Conservation (phyloP, 2,113 vertebrate genomes). For the Myrmecophaga tridactyla region DNA sequence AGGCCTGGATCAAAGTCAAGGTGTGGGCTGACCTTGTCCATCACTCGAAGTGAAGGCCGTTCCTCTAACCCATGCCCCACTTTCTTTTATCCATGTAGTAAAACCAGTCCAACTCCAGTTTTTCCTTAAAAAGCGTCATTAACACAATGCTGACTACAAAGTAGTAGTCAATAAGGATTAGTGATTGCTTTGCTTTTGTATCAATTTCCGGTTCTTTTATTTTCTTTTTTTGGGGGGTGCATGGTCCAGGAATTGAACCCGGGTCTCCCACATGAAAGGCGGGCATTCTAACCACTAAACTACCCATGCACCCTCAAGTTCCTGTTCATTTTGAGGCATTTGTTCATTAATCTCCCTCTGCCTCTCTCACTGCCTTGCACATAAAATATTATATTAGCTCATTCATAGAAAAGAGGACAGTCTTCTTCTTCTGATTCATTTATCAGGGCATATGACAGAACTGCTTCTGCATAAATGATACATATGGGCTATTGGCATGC, state of each 20-base stretch:
- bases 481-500: neutral
- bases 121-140: neutral
- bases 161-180: neutral
- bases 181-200: neutral
- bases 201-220: neutral
- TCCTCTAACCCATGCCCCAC: rapidly evolving
- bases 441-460: neutral
- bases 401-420: neutral
- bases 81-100: neutral
- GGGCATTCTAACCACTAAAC: too few species aligned
- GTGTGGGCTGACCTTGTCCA: rapidly evolving
- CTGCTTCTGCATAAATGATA: neutral
- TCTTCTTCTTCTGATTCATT: neutral
- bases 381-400: neutral
- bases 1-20: neutral
- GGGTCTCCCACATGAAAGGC: too few species aligned
- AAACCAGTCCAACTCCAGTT: neutral
- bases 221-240: too few species aligned
- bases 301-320: too few species aligned
- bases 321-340: neutral
- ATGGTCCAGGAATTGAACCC: too few species aligned
- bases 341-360: neutral
- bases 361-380: neutral
- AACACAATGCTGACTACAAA: neutral
- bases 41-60: neutral